Evolutionary conservation across 2,888 invertebrate genomes (phyloP), one percentile per base, ranked within the genome.

Genomic region (Drosophila glabriapex): DNA sequence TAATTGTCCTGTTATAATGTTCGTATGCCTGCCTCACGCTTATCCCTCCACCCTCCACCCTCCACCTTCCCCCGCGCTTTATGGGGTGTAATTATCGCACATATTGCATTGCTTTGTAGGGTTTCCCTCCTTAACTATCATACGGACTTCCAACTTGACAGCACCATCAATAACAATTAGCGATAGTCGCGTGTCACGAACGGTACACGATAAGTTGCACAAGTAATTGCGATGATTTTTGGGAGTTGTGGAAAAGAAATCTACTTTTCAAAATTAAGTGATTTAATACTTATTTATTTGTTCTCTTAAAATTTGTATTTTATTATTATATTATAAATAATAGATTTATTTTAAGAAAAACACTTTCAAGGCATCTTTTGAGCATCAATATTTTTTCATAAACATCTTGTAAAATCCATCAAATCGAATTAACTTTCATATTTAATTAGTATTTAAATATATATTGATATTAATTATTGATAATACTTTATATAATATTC

Each of bases 51-150:
- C 14, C 64, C 28, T 58, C 46, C 59, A n/a, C 43, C 29, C 56
- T 41, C 14, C 35, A 7, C 14, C 64, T 28, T 58, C 46, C 59
- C 68, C 55, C 73, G 66, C 52, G n/a, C 65, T 61, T 74, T 65
- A 73, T 83, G 88, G 73, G 79, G 77, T 87, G 85, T 87, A 89
- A 87, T 87, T 89, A 86, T 89, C 78, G 80, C 79, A 54, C 72
- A 71, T 73, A 82, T 84, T 49, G 68, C 74, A 78, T 82, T 72
- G 76, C 79, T 75, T 88, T 85, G 86, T 82, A 86, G 78, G 89
- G 85, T 83, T 88, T 85, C 89, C 49, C 75, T 62, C 43, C 55
- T 64, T 29, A 35, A 22, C 71, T 71, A 78, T 78, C 73, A 67
- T 50, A 50, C 59, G 56, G 29, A 41, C 58, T 41, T 43, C 37